Evolutionary conservation across 92 coral and sea anemone genomes (phyloP), one percentile per base, ranked within the genome.

Genomic region (Palythoa grandiflora): DNA sequence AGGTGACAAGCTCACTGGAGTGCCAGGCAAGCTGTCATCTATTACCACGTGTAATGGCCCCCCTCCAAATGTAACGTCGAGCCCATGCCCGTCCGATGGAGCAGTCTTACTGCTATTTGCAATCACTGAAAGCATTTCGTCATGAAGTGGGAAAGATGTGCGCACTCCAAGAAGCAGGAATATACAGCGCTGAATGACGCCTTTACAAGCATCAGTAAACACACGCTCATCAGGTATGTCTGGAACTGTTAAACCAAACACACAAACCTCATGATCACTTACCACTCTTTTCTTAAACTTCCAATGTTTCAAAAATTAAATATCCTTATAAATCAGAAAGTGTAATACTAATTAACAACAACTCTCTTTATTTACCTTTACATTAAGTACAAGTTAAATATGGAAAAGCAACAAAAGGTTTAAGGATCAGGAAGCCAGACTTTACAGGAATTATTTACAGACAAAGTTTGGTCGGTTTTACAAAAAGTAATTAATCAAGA

Each of bases 131-230:
- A 94, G 88, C 79, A 88, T 84, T 50, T 94, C 96, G 44, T 80
- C 86, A 60, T 94, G 94, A 59, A 93, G 92, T 52, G 96, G 96
- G 78, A 91, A 94, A 21, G 98, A 91, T 15, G 94, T 85, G 19
- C 93, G 93, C 2, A 94, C 94, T 13, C 95, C 95, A 73, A 94
- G 96, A 14, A 94, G 92, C 17, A 94, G 94, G 66, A 94, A 94
- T 66, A 94, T 80, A 54, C 98, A 93, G 28, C 98, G 96, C 59
- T 94, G 96, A 39, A 94, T 88, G 11, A 94, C 96, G 48, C 92
- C 93, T 79, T 89, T 93, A 61, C 96, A 94, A 71, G 94, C 94
- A 74, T 93, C 98, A 9, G 88, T 50, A 60, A 94, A 94, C 11
- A 66, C 73, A 54, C 92, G 98, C 38, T 93, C 94, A 48, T 61